Evolutionary conservation across 2,113 vertebrate species (phyloP).

Genomic region (Verasper variegatus): DNA sequence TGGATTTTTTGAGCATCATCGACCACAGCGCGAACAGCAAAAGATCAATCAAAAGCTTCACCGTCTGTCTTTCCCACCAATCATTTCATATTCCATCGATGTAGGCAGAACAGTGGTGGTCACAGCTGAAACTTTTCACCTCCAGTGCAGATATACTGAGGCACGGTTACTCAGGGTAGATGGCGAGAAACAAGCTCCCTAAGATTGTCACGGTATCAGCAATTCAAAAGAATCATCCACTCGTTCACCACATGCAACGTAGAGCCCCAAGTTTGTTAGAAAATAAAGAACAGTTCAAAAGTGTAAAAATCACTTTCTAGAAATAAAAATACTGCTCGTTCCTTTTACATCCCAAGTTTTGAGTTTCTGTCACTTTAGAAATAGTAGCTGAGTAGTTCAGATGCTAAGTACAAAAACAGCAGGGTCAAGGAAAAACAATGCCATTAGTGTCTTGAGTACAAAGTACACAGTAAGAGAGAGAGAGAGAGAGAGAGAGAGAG

Average conservation of each 20-base stretch:
- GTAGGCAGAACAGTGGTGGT: constrained; percentile 19
- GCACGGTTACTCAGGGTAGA: constrained; percentile 24
- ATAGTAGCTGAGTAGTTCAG: constrained; percentile 26
- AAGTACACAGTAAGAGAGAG: constrained; percentile 32
- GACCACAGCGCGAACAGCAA: constrained; percentile 52
- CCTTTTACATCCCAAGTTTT: constrained; percentile 54
- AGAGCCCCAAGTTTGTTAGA: constrained; percentile 23
- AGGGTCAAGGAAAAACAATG: constrained; percentile 47
- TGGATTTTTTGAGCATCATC: constrained; percentile 37
- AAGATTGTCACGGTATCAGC: constrained; percentile 68
- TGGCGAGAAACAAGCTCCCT: constrained; percentile 28
- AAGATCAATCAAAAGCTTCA: constrained; percentile 16
- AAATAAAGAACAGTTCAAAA: constrained; percentile 38
- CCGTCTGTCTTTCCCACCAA: neutral
- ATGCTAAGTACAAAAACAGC: constrained; percentile 43
- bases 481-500: neutral
- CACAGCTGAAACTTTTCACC: constrained; percentile 24
- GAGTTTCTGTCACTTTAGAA: constrained; percentile 41
- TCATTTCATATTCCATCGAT: constrained; percentile 29
- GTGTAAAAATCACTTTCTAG: constrained; percentile 50
- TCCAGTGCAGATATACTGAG: constrained; percentile 40
- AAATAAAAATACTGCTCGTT: constrained; percentile 72
- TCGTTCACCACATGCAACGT: constrained; percentile 31
- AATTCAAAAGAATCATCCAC: constrained; percentile 38
- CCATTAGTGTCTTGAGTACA: constrained; percentile 36